Evolutionary conservation across 2,113 vertebrate genomes (phyloP), one percentile per base, ranked within the genome.

Genomic region (Octodon degus): DNA sequence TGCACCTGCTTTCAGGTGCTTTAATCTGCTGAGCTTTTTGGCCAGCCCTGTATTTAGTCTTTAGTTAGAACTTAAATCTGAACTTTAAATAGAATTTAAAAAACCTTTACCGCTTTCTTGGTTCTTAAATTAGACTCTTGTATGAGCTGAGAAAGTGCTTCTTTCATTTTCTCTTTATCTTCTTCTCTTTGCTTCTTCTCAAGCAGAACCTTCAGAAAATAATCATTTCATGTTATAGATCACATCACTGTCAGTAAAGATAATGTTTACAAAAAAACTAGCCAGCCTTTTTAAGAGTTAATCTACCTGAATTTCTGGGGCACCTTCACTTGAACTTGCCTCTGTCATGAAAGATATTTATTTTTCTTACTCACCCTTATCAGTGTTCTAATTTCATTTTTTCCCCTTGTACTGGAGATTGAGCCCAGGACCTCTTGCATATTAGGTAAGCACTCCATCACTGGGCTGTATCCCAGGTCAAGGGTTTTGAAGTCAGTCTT

Each of bases 111-210:
- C 98, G 99, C 99, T 93, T 99, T 99, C 85, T 98, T 99, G 87
- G 99, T 99, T 97, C 98, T 99, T 62, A 98, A 74, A 47, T 98
- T 97, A 63, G 98, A 98, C 47, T 99, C 99, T 98, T 99, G 99
- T 91, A 99, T 97, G 77, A 99, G 90, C 80, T 98, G 99, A 97
- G 98, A 98, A 97, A 99, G 93, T 58, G 98, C 98, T 47, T 99
- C 98, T 96, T 99, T 99, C 98, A 99, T 99, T 94, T 99, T 99
- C 98, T 99, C 98, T 12, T 99, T 97, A 86, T 99, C 98, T 24
- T 99, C 99, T 93, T 98, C 98, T 97, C 99, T 99, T 97, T 99
- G 99, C 92, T 99, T 99, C 94, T 99, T 99, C 95, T 98, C 98
- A 94, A 99, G 96, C 74, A 99, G 96, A 63, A 98, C 99, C 99